Conservation (phyloP, 2,888 invertebrate species). For the Rhyacophila evoluta region DNA sequence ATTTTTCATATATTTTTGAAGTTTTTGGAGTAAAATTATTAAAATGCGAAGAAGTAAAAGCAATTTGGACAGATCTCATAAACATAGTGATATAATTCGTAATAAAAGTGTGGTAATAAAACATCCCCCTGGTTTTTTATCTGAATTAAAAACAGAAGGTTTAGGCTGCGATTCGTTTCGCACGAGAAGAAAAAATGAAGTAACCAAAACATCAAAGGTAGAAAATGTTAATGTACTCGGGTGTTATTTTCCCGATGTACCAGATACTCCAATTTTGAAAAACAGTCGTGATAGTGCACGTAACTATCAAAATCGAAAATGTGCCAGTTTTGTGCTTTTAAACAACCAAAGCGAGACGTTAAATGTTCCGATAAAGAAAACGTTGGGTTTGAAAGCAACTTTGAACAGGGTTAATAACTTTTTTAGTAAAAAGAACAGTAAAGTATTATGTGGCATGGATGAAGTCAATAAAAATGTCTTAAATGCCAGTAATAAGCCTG, state of each 20-base stretch:
- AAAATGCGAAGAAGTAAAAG: not conserved
- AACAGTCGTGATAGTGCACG: not conserved
- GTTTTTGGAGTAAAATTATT: not conserved
- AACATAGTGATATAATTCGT: not conserved
- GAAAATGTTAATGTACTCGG: not conserved
- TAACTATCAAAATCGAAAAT: not conserved
- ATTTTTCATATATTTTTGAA: not conserved
- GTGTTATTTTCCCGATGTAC: not conserved
- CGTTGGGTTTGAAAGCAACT: conserved; percentile 25
- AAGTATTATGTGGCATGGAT: not conserved
- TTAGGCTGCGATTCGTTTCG: not conserved
- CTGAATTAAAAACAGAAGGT: not conserved
- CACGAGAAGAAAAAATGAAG: not conserved
- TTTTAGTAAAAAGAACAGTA: not conserved
- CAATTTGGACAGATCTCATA: not conserved
- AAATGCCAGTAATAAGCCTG: not conserved
- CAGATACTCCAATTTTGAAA: not conserved
- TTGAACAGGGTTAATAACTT: not conserved
- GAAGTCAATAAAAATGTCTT: not conserved
- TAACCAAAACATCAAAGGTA: not conserved
- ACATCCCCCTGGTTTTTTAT: not conserved
- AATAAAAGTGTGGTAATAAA: not conserved
- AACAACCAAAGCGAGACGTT: no score
- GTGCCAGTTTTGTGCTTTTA: not conserved
- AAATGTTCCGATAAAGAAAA: not conserved